Evolutionary conservation across 1,140 invertebrate genomes (phyloP).

Genomic region (Calliopsis andreniformis): DNA sequence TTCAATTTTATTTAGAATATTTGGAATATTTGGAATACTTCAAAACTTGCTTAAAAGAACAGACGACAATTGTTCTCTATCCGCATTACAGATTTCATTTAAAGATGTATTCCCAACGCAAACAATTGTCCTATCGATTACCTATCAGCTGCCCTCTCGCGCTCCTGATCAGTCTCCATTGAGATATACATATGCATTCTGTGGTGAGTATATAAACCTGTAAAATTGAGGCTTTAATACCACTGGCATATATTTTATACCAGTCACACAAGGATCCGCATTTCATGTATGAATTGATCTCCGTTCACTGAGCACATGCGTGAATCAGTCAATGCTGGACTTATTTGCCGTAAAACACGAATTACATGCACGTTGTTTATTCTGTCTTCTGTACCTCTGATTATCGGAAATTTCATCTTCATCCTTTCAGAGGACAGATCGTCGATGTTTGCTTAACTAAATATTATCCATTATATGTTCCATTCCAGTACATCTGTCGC

Average conservation of each 20-base stretch:
- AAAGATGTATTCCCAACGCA: rapidly evolving
- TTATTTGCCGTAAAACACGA: constrained; percentile 44
- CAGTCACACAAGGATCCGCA: constrained; percentile 38
- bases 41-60: too few species aligned
- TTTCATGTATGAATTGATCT: constrained; percentile 73
- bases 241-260: constrained; percentile 59
- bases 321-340: constrained; percentile 71
- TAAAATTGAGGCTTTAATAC: constrained; percentile 53
- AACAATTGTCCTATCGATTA: neutral
- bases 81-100: too few species aligned
- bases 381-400: constrained; percentile 19
- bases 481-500: neutral
- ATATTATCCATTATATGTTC: neutral
- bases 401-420: constrained; percentile 13
- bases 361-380: constrained; percentile 53
- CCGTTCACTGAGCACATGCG: constrained; percentile 67
- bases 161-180: constrained; percentile 41
- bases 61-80: too few species aligned
- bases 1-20: too few species aligned
- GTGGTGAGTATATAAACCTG: constrained; percentile 41
- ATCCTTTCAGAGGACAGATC: neutral
- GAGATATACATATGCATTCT: constrained; percentile 7
- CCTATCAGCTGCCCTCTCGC: constrained; percentile 7
- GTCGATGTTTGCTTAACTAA: constrained; percentile 15
- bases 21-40: too few species aligned